Evolutionary conservation across 2,113 vertebrate species (phyloP), one percentile per base, ranked within the genome.

Genomic region (Bagarius yarrelli): DNA sequence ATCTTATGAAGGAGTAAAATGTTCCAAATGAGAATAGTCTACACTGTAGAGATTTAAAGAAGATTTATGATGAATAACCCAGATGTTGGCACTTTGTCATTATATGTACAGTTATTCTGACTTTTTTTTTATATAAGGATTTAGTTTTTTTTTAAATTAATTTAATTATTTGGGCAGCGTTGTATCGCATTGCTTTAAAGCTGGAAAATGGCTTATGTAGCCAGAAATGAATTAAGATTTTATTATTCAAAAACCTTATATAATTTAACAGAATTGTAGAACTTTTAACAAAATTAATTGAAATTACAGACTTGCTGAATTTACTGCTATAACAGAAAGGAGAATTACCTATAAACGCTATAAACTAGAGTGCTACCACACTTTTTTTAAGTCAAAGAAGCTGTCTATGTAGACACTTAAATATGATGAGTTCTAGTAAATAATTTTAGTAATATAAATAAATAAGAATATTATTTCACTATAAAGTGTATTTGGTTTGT

Each of bases 1-100:
- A 6, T 56, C n/a, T 75, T 23, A 72, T 70, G 61, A 80, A 70
- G 72, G 44, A 75, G 55, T 30, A 64, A 34, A 81, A 63, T 55
- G 55, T 76, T 69, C 30, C 77, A 55, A 23, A 61, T 16, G 50
- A 53, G 30, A 4, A 44, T 30, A 23, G 25, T 72, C 18, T 2
- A 30, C 69, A 59, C 47, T 53, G 44, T 76, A 32, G 19, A 73
- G 11, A 78, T 25, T 18, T 69, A 30, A 23, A 70, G 63, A 9
- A 59, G 60, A 70, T 50, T 50, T 59, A 34, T 69, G n/a, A 70
- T 79, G 57, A 50, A 72, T 32, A 57, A 32, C 36, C 6, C 16
- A 60, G 18, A 71, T n/a, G 13, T 47, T 59, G n/a, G 9, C 23
- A 25, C n/a, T 76, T 61, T 11, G 13, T 34, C 21, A n/a, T n/a